phyloP scores from a whole-genome alignment of 2,113 vertebrate genomes.

The Calidris pugnax region DNA sequence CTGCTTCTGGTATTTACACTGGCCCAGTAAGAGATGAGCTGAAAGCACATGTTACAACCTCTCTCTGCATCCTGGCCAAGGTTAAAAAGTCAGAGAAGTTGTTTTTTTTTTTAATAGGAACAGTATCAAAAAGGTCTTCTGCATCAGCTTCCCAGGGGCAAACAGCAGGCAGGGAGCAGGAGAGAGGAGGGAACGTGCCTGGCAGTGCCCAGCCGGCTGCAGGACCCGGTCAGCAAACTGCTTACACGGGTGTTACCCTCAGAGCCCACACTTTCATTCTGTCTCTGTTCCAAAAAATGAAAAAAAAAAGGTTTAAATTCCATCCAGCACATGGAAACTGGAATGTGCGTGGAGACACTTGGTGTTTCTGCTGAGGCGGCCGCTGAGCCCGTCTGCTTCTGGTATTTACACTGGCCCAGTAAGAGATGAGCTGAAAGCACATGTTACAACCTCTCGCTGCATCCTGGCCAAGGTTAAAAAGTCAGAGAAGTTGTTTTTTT shows the following conservation, averaged over 20 bases:
- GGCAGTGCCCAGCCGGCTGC: neutral
- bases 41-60: neutral
- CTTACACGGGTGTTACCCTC: rapidly evolving
- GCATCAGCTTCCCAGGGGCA: neutral
- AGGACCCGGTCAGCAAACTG: neutral
- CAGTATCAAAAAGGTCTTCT: too few relatives aligned
- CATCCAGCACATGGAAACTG: neutral
- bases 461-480: neutral
- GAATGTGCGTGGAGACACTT: neutral
- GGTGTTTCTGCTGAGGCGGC: neutral
- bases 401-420: neutral
- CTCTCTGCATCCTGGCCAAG: neutral
- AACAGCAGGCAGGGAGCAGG: neutral
- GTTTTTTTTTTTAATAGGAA: too few relatives aligned
- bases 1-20: neutral
- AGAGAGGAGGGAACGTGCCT: neutral
- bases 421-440: neutral
- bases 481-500: neutral
- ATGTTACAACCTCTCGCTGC: neutral
- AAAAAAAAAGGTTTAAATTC: neutral
- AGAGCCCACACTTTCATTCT: neutral
- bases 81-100: neutral
- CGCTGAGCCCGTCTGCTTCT: neutral
- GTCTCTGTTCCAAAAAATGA: neutral
- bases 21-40: neutral